Evolutionary conservation across 1,140 invertebrate genomes (phyloP).

Genomic region (Cydia splendana): DNA sequence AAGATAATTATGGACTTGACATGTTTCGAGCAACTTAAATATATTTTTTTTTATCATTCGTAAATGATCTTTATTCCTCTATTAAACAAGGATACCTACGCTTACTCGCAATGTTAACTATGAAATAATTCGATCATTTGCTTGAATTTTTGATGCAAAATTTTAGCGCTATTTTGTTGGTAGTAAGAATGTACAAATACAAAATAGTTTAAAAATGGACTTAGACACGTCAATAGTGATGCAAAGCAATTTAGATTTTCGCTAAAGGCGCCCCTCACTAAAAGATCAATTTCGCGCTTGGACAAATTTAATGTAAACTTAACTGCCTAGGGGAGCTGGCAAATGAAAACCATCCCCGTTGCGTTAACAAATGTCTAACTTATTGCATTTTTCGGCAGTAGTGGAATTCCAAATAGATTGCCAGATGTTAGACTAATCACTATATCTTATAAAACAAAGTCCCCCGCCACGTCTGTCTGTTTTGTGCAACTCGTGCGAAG

Average conservation of each 20-base stretch:
- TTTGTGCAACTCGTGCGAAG: too few relatives aligned
- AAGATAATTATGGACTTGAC: too few relatives aligned
- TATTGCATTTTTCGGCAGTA: slow-evolving; percentile 65
- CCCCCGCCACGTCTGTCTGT: too few relatives aligned
- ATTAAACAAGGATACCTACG: too few relatives aligned
- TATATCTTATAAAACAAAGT: too few relatives aligned
- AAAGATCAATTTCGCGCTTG: slow-evolving; percentile 78
- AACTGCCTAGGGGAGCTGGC: slow-evolving; percentile 72
- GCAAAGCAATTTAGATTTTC: slow-evolving; percentile 73
- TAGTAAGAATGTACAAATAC: neutral
- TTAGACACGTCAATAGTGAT: slow-evolving; percentile 55
- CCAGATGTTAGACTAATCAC: neutral
- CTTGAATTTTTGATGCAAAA: too few relatives aligned
- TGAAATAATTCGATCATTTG: too few relatives aligned
- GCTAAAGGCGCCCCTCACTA: slow-evolving; percentile 64
- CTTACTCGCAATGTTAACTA: too few relatives aligned
- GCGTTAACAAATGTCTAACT: slow-evolving; percentile 71
- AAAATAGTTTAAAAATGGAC: slow-evolving; percentile 17
- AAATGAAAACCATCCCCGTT: slow-evolving; percentile 69
- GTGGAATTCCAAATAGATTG: slow-evolving; percentile 42
- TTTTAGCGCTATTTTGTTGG: too few relatives aligned
- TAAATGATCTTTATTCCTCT: too few relatives aligned
- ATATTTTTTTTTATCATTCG: too few relatives aligned
- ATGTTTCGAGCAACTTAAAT: too few relatives aligned
- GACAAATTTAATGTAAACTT: slow-evolving; percentile 77